Percentiles rank a stretch among this genome's conserved stretches.
Conservation (phyloP, 2,797 vertebrate genomes). For the Lates japonicus region DNA sequence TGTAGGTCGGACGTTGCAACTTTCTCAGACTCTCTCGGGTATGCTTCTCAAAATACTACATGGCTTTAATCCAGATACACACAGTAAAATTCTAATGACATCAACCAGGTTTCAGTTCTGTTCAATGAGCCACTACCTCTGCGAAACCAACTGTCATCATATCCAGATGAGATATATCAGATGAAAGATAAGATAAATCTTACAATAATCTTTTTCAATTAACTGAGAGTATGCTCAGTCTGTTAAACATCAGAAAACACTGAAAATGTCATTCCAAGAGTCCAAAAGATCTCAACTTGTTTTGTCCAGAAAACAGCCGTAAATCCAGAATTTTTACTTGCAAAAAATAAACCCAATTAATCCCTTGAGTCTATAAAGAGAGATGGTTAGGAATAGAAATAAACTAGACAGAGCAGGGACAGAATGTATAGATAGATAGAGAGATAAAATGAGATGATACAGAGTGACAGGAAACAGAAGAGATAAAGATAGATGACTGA, state of each 20-base stretch:
- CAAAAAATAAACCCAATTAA: background rate
- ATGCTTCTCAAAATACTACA: no score
- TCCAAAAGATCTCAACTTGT: background rate
- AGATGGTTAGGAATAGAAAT: background rate
- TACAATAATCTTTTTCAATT: background rate
- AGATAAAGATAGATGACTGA: background rate
- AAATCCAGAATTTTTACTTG: background rate
- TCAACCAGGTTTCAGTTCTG: no score
- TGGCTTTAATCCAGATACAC: constrained; percentile 57
- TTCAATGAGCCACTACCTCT: constrained; percentile 87
- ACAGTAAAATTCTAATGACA: constrained; percentile 80
- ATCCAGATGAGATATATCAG: constrained; percentile 60
- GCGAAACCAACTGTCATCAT: constrained; percentile 98
- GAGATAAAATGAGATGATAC: no score
- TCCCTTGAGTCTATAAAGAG: background rate
- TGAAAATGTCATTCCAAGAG: background rate
- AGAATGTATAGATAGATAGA: background rate
- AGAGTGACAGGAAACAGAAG: background rate
- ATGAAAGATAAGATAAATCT: constrained; percentile 2
- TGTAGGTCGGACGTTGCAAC: constrained; percentile 40
- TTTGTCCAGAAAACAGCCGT: background rate
- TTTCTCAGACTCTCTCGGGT: constrained; percentile 31
- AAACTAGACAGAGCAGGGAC: background rate
- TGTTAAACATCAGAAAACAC: background rate
- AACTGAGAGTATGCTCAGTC: background rate